Percentiles rank a stretch among this genome's conserved stretches.
Conservation (phyloP, 2,113 vertebrate genomes). For the Xenopus laevis region DNA sequence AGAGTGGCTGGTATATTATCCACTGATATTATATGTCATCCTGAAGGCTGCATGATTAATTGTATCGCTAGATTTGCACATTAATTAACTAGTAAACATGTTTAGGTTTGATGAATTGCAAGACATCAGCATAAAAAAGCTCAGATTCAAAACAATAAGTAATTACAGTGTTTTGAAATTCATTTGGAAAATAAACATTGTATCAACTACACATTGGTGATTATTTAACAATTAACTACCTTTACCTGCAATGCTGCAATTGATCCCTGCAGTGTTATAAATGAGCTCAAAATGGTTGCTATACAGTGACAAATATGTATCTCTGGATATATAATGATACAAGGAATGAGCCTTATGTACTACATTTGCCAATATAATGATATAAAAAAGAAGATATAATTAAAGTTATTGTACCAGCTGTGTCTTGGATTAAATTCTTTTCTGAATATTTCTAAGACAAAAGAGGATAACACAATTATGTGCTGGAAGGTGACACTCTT, state of each 20-base stretch:
- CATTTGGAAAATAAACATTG: conserved; percentile 39
- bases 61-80: conserved; percentile 32
- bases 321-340: too few relatives aligned
- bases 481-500: too few relatives aligned
- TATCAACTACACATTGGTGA: conserved; percentile 28
- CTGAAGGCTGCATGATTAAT: conserved; percentile 40
- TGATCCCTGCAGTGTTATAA: conserved; percentile 7
- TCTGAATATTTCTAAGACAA: too few relatives aligned
- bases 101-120: conserved; percentile 33
- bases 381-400: too few relatives aligned
- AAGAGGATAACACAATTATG: too few relatives aligned
- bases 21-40: conserved; percentile 40
- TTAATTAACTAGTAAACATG: conserved; percentile 47
- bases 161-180: conserved; percentile 35
- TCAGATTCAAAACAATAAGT: conserved; percentile 40
- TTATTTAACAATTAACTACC: conserved; percentile 40
- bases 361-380: too few relatives aligned
- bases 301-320: not conserved
- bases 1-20: conserved; percentile 30
- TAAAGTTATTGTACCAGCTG: too few relatives aligned
- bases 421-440: too few relatives aligned
- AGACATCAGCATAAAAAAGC: conserved; percentile 20
- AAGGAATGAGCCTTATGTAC: too few relatives aligned
- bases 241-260: conserved; percentile 33
- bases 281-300: not conserved